Base-by-base conservation (phyloP, 2,113 vertebrate genomes). In the Saguinus midas region DNA sequence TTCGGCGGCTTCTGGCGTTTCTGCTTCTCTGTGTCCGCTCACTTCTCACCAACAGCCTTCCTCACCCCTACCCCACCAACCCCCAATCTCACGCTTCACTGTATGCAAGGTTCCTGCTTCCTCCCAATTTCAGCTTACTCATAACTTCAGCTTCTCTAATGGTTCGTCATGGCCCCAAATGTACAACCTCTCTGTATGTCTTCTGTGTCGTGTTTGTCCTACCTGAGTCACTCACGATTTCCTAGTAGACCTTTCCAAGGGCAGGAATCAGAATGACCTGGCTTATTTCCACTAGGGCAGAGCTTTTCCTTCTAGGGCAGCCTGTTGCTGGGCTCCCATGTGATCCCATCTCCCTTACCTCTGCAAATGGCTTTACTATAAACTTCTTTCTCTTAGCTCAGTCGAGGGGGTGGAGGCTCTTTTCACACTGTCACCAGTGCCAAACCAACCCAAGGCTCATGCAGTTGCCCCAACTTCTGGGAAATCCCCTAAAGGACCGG, bases 131-230 rank as follows among this genome's bases (percentile, higher is more conserved):
- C 58, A 57, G 79, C 1, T 58, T 68, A n/a, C 3, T 76, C 3
- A 5, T 61, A 48, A 73, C 35, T 29, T 91, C 35, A 58, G 48
- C 82, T 95, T 82, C 52, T 32, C 52, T 32, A 45, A 32, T 21
- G 43, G 50, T 27, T 37, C 17, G 8, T 79, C 52, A 1, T 1
- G 11, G 37, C 40, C 52, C 68, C 55, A 50, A 11, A 57, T 3
- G 2, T 8, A 0, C 4, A 27, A 52, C 35, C 25, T 40, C 32
- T 81, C 27, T 61, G 23, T 5, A 0, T 57, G 32, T n/a, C 21
- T n/a, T 61, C 78, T 27, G 64, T 78, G 35, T 8, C 55, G 2
- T 55, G 2, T 43, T 68, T 25, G 50, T 94, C 72, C 78, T 20
- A 2, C 37, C 35, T 32, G 27, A 37, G 27, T 82, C 50, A 23